A percentile compares a stretch with the other conserved stretches of the same genome.
phyloP scores from a whole-genome alignment of 2,113 vertebrate species.

The Upupa epops region DNA sequence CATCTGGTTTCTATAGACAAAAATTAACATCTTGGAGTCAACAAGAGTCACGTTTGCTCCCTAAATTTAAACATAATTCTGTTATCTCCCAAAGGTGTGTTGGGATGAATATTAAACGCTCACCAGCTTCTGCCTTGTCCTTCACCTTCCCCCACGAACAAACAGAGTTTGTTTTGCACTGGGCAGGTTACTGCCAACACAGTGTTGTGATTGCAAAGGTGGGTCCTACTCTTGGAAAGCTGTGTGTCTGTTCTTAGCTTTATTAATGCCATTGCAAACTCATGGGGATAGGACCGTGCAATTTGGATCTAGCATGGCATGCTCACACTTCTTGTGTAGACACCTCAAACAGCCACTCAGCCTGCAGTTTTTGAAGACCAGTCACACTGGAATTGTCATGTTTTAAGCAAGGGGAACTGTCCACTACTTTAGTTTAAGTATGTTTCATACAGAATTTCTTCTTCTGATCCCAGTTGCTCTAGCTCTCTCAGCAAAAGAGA shows the following conservation, averaged over 20 bases:
- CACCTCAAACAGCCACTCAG: background rate
- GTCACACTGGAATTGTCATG: background rate
- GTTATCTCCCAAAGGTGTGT: background rate
- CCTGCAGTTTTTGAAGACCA: background rate
- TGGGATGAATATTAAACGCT: background rate
- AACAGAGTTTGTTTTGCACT: background rate
- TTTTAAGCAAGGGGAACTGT: background rate
- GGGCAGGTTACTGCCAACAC: background rate
- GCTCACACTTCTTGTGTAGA: background rate
- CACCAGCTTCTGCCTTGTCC: background rate
- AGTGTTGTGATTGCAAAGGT: background rate
- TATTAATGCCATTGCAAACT: background rate
- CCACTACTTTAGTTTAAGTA: background rate
- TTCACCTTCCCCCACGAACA: background rate
- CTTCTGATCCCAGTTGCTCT: background rate
- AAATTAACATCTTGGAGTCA: background rate
- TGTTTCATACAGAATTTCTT: background rate
- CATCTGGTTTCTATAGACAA: background rate
- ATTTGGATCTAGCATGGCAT: background rate
- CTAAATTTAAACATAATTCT: background rate
- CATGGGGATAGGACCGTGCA: background rate
- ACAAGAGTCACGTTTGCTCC: background rate
- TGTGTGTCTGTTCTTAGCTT: background rate
- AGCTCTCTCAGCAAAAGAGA: conserved; percentile 20
- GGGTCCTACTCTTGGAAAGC: background rate